Conservation (phyloP, 2,888 invertebrate species). For the Mythimna vitellina region DNA sequence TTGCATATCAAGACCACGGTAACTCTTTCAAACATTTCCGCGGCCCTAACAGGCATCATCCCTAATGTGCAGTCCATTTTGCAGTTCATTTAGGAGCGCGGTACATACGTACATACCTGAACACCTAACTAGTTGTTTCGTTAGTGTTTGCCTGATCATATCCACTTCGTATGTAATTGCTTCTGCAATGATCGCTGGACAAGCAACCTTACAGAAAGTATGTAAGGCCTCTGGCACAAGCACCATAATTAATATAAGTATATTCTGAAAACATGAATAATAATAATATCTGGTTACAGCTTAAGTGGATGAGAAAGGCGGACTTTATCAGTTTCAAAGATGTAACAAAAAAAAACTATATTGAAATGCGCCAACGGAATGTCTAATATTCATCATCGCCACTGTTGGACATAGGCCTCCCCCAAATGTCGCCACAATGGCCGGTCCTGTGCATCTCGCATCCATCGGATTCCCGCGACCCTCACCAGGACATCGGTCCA, state of each 20-base stretch:
- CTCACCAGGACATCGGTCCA: too few relatives aligned
- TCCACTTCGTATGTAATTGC: slow-evolving; percentile 7
- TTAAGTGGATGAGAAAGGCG: background rate
- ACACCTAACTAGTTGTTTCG: slow-evolving; percentile 1
- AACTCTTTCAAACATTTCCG: too few relatives aligned
- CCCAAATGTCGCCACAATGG: too few relatives aligned
- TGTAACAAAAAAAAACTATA: background rate
- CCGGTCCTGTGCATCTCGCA: too few relatives aligned
- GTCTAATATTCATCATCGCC: too few relatives aligned
- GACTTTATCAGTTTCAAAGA: background rate
- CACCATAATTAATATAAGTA: accelerated
- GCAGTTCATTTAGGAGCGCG: too few relatives aligned
- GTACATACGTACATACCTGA: background rate
- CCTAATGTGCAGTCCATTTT: too few relatives aligned
- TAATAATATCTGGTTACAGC: background rate
- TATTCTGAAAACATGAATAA: background rate
- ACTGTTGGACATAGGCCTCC: too few relatives aligned
- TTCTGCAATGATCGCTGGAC: slow-evolving; percentile 1
- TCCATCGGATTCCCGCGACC: too few relatives aligned
- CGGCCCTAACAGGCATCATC: too few relatives aligned
- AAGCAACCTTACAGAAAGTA: background rate
- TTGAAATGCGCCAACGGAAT: background rate
- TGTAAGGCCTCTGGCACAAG: background rate
- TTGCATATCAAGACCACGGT: too few relatives aligned
- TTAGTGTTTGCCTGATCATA: background rate